Conservation (phyloP, 2,797 vertebrate genomes). For the Poeciliopsis turneri region DNA sequence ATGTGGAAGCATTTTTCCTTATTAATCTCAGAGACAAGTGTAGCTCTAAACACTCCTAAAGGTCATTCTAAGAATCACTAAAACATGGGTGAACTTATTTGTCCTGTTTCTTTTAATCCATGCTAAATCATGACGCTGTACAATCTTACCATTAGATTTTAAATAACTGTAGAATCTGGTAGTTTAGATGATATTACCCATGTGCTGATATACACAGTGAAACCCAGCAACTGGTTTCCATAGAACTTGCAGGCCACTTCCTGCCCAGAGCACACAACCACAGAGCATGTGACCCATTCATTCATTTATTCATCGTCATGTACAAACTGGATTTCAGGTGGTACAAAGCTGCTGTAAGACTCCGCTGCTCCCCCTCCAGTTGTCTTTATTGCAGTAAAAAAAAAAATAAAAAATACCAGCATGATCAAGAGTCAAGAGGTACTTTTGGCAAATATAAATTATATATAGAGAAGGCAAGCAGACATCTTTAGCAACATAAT, state of each 20-base stretch:
- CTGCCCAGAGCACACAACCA: not conserved
- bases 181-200: not conserved
- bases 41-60: no score
- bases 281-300: slow-evolving; percentile 60
- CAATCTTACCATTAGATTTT: no score
- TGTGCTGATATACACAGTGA: not conserved
- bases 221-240: not conserved
- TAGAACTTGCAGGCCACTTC: not conserved
- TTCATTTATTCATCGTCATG: slow-evolving; percentile 80
- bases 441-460: slow-evolving; percentile 82
- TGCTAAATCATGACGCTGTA: no score
- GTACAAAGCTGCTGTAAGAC: slow-evolving; percentile 81
- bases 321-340: slow-evolving; percentile 75
- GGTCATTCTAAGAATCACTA: no score
- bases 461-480: slow-evolving; percentile 77
- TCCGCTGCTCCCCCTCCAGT: slow-evolving; percentile 73
- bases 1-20: no score
- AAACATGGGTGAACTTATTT: no score
- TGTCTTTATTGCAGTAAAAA: slow-evolving; percentile 80
- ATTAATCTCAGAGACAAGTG: no score
- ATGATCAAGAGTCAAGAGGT: slow-evolving; percentile 77
- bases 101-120: no score
- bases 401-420: slow-evolving; percentile 79
- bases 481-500: slow-evolving; percentile 63
- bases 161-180: not conserved